Evolutionary conservation across 1,140 invertebrate species (phyloP).

Genomic region (Zaprionus vittiger): DNA sequence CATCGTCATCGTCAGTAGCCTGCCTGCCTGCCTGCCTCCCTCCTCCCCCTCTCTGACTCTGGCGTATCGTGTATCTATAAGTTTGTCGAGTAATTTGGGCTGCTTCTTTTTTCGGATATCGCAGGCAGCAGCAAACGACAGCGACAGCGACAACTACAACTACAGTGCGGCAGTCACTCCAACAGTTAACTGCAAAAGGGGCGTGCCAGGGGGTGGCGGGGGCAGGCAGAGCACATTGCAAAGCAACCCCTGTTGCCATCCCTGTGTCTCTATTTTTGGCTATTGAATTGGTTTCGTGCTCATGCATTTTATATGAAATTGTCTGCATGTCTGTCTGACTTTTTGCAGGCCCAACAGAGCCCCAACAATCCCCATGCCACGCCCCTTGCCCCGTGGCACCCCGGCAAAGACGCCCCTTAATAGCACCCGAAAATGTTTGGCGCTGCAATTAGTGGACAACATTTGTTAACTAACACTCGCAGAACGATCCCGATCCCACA

Average conservation of each 20-base stretch:
- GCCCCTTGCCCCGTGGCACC: background rate
- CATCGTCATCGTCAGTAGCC: conserved; percentile 42
- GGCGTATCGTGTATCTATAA: conserved; percentile 75
- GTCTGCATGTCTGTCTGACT: conserved; percentile 71
- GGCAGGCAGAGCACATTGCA: background rate
- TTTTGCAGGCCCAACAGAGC: conserved; percentile 24
- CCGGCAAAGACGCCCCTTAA: conserved; percentile 50
- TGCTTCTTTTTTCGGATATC: conserved; percentile 31
- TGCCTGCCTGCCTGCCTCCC: no score
- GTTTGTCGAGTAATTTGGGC: conserved; percentile 71
- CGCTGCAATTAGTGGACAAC: conserved; percentile 80
- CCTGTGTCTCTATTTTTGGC: conserved; percentile 53
- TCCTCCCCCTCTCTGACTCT: background rate
- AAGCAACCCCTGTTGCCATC: background rate
- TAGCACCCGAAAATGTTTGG: conserved; percentile 66
- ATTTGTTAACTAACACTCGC: conserved; percentile 73
- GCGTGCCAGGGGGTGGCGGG: background rate
- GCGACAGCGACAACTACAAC: conserved; percentile 67
- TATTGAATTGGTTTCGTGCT: conserved; percentile 82
- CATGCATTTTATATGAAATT: conserved; percentile 83
- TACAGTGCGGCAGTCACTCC: conserved; percentile 65
- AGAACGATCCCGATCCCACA: background rate
- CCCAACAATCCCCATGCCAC: background rate
- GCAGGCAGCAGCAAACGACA: conserved; percentile 13
- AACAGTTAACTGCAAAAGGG: conserved; percentile 53